Evolutionary conservation across 2,797 vertebrate genomes (phyloP).

Genomic region (Periophthalmus magnuspinnatus): DNA sequence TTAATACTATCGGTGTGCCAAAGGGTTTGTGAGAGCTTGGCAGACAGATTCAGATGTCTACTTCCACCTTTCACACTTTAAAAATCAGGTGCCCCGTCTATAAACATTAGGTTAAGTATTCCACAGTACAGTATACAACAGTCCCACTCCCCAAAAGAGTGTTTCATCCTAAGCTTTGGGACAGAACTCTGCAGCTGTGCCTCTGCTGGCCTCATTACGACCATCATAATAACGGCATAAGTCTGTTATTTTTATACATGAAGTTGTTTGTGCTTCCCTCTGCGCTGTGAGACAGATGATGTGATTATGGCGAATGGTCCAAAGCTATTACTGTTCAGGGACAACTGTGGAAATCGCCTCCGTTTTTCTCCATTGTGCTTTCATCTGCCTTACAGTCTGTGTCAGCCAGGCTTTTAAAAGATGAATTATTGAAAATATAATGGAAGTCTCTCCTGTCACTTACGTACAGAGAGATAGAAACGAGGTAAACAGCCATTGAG

Average conservation of each 20-base stretch:
- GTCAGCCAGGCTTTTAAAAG: conserved; percentile 7
- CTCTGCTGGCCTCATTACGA: conserved; percentile 2
- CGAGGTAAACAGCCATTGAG: background rate
- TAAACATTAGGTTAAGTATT: background rate
- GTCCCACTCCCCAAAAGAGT: background rate
- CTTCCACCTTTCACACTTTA: background rate
- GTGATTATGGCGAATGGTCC: conserved; percentile 43
- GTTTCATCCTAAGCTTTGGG: background rate
- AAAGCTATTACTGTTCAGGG: conserved; percentile 21
- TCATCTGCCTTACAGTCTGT: conserved; percentile 1
- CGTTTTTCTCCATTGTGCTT: conserved; percentile 18
- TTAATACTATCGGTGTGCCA: no score
- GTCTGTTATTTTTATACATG: conserved; percentile 20
- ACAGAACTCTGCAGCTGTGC: background rate
- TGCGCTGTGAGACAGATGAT: conserved; percentile 36
- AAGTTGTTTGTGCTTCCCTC: conserved; percentile 11
- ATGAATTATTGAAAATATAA: conserved; percentile 25
- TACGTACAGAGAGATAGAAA: background rate
- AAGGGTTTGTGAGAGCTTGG: no score
- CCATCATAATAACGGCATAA: background rate
- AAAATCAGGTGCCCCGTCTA: background rate
- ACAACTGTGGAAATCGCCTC: conserved; percentile 20
- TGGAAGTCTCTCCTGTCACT: background rate
- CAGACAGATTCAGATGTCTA: no score
- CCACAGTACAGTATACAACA: conserved; percentile 1